A percentile compares a stretch with the other conserved stretches of the same genome.
These are phyloP conservation scores for Pelecanoides urinatrix DNA, from an alignment of 2,113 vertebrate genomes.

Conservation along the genomic window DNA sequence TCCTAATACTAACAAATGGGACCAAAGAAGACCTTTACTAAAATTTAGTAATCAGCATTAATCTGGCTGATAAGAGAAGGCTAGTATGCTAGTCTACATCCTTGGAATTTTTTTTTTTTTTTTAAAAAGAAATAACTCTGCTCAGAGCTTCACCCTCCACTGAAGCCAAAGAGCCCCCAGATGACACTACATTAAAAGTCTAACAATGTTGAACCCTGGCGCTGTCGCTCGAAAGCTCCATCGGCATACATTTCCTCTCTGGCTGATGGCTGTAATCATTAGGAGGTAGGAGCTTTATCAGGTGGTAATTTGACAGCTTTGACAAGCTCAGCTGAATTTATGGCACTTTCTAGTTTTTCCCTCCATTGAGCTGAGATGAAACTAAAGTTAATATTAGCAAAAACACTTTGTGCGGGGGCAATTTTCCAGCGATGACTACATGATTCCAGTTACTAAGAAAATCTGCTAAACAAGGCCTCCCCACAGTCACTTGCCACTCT, in stretches of 20 bases:
- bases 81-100: not conserved
- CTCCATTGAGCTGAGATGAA: conserved; percentile 38
- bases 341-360: conserved; percentile 45
- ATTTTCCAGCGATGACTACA: not conserved
- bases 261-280: not conserved
- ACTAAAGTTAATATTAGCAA: conserved; percentile 60
- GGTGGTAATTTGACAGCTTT: not conserved
- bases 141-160: not conserved
- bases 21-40: not conserved
- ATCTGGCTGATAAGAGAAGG: conserved; percentile 20
- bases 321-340: conserved; percentile 22
- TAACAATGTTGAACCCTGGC: not conserved
- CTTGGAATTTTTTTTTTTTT: not conserved
- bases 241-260: not conserved
- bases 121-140: not conserved
- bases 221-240: not conserved
- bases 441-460: not conserved
- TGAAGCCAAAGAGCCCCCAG: not conserved
- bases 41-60: conserved; percentile 32
- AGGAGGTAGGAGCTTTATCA: conserved; percentile 30
- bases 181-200: not conserved
- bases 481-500: not conserved
- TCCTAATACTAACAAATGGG: conserved; percentile 38
- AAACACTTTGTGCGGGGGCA: not conserved
- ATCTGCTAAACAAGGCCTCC: not conserved